A percentile compares a stretch with the other conserved stretches of the same genome.
phyloP scores from a whole-genome alignment of 2,797 vertebrate species.

The Sarcophilus harrisii region DNA sequence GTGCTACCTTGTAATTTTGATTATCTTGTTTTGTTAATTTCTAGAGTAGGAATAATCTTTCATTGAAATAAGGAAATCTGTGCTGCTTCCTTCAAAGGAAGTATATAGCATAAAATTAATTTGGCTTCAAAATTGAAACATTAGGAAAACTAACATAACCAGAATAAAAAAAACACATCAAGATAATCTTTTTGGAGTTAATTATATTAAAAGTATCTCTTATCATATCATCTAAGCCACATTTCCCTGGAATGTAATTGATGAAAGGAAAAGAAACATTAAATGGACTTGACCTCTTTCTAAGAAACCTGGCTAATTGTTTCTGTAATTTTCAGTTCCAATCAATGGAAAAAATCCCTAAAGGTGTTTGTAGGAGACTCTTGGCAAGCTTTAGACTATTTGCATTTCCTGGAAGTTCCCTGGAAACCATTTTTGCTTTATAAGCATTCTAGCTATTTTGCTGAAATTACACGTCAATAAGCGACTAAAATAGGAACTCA shows the following conservation, averaged over 20 bases:
- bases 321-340: neutral
- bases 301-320: neutral
- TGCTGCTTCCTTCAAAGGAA: neutral
- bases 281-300: neutral
- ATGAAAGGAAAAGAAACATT: neutral
- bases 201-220: neutral
- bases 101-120: neutral
- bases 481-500: neutral
- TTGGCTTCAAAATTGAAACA: neutral
- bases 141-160: neutral
- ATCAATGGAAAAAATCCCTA: neutral
- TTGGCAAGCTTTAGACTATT: neutral
- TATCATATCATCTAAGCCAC: neutral
- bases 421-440: neutral
- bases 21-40: neutral
- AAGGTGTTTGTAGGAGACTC: neutral
- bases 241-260: neutral
- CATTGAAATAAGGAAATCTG: neutral
- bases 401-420: neutral
- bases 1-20: neutral
- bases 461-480: neutral
- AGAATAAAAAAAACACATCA: neutral
- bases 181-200: neutral
- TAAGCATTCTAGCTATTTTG: neutral
- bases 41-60: neutral